Conservation (phyloP, 92 coral and sea anemone species). For the Actinernus sp. region DNA sequence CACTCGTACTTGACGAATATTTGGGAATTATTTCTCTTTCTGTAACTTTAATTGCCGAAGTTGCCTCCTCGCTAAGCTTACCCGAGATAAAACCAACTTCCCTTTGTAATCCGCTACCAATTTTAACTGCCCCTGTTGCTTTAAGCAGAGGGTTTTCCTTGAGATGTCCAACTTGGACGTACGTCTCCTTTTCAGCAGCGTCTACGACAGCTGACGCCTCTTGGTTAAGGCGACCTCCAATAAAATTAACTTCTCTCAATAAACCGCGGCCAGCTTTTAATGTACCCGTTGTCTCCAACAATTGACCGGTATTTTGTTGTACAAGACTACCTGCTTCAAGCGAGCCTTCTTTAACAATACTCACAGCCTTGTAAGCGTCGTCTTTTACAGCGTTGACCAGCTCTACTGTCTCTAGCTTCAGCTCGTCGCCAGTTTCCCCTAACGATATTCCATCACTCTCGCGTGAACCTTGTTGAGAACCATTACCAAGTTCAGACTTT, state of each 20-base stretch:
- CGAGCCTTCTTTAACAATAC: conserved; percentile 3
- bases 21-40: conserved; percentile 8
- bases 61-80: conserved; percentile 13
- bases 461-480: conserved; percentile 7
- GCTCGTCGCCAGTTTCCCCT: conserved; percentile 11
- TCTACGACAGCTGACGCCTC: conserved; percentile 17
- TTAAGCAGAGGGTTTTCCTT: conserved; percentile 10
- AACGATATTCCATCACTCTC: conserved; percentile 4
- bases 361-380: conserved; percentile 17
- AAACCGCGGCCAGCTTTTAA: conserved; percentile 28
- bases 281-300: conserved; percentile 10
- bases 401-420: conserved; percentile 12
- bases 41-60: not conserved
- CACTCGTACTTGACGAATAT: too few relatives aligned
- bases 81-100: conserved; percentile 21
- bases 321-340: conserved; percentile 8
- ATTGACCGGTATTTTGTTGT: conserved; percentile 15
- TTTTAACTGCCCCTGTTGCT: conserved; percentile 25
- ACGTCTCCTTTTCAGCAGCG: conserved; percentile 10
- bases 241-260: conserved; percentile 37
- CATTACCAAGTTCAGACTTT: conserved; percentile 13
- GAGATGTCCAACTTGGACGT: not conserved
- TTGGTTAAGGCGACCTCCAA: conserved; percentile 16
- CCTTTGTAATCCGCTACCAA: conserved; percentile 18
- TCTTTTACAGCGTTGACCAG: conserved; percentile 13